These are phyloP conservation scores for Omphaloscelis lunosa DNA, from an alignment of 2,888 invertebrate species.

Conservation along the genomic window DNA sequence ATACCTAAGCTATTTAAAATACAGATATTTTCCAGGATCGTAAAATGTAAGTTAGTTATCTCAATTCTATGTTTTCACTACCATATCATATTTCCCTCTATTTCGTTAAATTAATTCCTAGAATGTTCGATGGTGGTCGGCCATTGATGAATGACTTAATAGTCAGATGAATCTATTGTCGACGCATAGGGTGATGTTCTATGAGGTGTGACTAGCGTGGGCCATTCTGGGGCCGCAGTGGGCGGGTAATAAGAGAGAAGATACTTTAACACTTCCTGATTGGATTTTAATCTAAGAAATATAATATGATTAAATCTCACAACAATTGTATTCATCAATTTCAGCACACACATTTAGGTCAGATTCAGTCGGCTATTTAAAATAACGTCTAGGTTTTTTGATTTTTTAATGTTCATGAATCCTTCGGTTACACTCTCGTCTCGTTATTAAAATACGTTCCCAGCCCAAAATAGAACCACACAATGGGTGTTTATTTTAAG, in stretches of 20 bases:
- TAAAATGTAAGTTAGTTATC: background rate
- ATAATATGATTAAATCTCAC: background rate
- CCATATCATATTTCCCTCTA: background rate
- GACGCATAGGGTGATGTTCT: background rate
- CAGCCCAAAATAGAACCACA: background rate
- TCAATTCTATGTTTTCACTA: background rate
- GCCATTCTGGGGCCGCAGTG: background rate
- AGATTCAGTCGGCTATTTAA: background rate
- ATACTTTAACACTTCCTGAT: background rate
- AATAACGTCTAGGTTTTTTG: background rate
- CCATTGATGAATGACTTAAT: background rate
- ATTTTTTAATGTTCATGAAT: background rate
- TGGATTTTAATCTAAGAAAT: background rate
- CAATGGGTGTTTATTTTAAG: too few relatives aligned
- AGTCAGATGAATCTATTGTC: conserved; percentile 14
- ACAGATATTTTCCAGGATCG: background rate
- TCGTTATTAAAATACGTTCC: background rate
- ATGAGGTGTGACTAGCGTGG: conserved; percentile 8
- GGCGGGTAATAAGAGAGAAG: background rate
- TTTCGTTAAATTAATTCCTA: background rate
- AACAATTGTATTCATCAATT: background rate
- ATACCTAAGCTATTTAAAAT: background rate
- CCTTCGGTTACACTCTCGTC: background rate
- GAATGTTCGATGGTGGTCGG: background rate
- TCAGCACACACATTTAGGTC: background rate